A percentile compares a stretch with the other conserved stretches of the same genome.
phyloP scores from a whole-genome alignment of 2,113 vertebrate genomes.

The Myocastor coypus region DNA sequence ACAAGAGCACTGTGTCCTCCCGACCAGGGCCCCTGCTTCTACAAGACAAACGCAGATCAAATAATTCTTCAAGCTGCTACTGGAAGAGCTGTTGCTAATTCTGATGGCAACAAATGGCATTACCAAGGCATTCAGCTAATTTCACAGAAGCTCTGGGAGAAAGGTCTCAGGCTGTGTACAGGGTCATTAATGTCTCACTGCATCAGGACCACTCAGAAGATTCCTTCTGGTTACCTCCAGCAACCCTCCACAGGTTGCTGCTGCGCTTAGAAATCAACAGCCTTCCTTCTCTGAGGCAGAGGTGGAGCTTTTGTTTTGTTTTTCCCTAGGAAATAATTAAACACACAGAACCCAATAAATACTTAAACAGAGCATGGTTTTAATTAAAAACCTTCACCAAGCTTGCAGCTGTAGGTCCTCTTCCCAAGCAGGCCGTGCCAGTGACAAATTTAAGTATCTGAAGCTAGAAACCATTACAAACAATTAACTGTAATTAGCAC shows the following conservation, averaged over 20 bases:
- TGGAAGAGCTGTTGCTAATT: constrained; percentile 26
- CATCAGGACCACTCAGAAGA: constrained; percentile 80
- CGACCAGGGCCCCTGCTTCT: neutral
- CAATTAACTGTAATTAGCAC: neutral
- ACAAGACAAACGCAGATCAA: neutral
- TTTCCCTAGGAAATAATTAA: constrained; percentile 83
- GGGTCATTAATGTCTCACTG: constrained; percentile 80
- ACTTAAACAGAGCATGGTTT: constrained; percentile 59
- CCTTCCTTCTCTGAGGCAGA: constrained; percentile 74
- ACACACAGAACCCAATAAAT: constrained; percentile 68
- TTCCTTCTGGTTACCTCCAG: constrained; percentile 63
- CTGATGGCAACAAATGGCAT: constrained; percentile 73
- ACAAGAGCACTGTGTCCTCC: neutral
- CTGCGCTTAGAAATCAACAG: constrained; percentile 60
- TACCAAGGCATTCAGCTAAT: constrained; percentile 65
- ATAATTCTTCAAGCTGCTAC: constrained; percentile 4
- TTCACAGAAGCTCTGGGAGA: constrained; percentile 71
- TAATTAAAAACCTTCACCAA: constrained; percentile 62
- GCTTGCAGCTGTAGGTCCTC: constrained; percentile 18
- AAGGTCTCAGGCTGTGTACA: constrained; percentile 62
- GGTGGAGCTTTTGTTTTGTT: constrained; percentile 40
- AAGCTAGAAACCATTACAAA: constrained; percentile 42
- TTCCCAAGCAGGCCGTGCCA: neutral
- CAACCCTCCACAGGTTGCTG: constrained; percentile 76
- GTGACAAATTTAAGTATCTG: neutral